A percentile compares a stretch with the other conserved stretches of the same genome.
phyloP scores from a whole-genome alignment of 2,797 vertebrate genomes.

The Echiichthys vipera region DNA sequence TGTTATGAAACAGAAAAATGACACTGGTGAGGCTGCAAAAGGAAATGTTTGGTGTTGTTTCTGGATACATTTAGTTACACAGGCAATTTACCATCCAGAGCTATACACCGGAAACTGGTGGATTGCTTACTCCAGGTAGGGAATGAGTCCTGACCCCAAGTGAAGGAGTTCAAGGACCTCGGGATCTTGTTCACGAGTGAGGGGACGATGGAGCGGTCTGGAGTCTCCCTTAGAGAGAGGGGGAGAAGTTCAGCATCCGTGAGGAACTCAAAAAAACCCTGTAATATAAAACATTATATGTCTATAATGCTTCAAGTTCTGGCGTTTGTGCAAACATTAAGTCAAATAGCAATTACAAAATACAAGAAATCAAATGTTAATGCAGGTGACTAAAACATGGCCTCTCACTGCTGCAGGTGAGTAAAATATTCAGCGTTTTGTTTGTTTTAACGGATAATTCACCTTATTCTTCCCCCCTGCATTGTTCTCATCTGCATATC shows the following conservation, averaged over 20 bases:
- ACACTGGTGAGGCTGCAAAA: background rate
- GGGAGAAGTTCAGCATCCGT: too few relatives aligned
- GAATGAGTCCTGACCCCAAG: too few relatives aligned
- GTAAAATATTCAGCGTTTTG: background rate
- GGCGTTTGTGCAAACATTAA: background rate
- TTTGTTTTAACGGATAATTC: conserved; percentile 39
- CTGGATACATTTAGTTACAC: background rate
- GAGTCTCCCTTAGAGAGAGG: too few relatives aligned
- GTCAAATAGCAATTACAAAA: conserved; percentile 2
- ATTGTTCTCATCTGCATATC: conserved; percentile 52
- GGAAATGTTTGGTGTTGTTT: background rate
- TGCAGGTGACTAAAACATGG: background rate
- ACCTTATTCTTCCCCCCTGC: conserved; percentile 16
- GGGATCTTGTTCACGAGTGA: too few relatives aligned
- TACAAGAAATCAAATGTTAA: background rate
- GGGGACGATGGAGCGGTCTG: too few relatives aligned
- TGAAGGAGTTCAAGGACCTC: too few relatives aligned
- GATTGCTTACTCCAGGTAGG: too few relatives aligned
- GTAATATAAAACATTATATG: too few relatives aligned
- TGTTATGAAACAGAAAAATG: background rate
- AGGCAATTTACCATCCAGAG: too few relatives aligned
- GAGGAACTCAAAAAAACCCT: too few relatives aligned
- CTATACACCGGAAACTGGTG: too few relatives aligned
- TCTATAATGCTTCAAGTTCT: too few relatives aligned
- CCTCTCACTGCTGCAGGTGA: background rate